Conservation (phyloP, 2,113 vertebrate species). For the Phrynosoma blainvillii region DNA sequence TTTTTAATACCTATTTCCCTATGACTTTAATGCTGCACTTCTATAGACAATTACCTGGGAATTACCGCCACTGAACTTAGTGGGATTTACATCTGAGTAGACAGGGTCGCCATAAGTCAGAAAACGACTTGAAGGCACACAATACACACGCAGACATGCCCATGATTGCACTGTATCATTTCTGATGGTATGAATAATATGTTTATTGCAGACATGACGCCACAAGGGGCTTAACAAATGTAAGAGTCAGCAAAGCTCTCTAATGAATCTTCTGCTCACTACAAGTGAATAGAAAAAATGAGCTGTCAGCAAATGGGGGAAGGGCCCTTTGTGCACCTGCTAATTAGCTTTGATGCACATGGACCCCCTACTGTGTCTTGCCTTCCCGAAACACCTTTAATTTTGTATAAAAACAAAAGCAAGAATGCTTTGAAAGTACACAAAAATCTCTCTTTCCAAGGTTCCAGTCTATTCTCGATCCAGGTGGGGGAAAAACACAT, state of each 20-base stretch:
- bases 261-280: conserved; percentile 15
- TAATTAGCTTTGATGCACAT: background rate
- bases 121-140: too few relatives aligned
- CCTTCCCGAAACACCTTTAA: background rate
- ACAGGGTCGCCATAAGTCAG: background rate
- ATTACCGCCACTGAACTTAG: background rate
- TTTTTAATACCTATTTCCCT: conserved; percentile 12
- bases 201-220: fast-evolving
- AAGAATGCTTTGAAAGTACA: conserved; percentile 1
- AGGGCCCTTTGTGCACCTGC: background rate
- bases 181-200: background rate
- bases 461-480: background rate
- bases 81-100: background rate
- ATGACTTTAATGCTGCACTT: background rate
- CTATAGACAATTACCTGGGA: background rate
- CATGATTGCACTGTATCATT: background rate
- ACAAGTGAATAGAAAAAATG: conserved; percentile 18
- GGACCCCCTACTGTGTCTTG: background rate
- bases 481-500: too few relatives aligned
- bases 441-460: background rate
- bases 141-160: background rate
- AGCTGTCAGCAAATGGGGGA: conserved; percentile 17
- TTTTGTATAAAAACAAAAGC: background rate
- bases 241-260: conserved; percentile 19
- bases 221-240: conserved; percentile 16